Conservation (phyloP, 2,797 vertebrate species). For the Esox masquinongy region DNA sequence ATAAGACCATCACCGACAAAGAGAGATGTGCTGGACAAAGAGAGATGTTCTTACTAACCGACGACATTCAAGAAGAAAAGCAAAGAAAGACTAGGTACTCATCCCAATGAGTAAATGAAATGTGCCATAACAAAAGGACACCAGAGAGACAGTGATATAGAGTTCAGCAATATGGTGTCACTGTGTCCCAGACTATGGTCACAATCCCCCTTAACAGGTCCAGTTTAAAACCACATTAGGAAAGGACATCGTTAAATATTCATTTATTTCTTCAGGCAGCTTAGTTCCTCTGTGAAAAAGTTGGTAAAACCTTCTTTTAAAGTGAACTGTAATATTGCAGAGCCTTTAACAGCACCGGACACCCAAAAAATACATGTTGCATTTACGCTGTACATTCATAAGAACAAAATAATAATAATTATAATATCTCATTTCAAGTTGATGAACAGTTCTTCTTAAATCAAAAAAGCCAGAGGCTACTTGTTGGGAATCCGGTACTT, state of each 20-base stretch:
- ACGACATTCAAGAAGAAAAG: conserved; percentile 6
- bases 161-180: background rate
- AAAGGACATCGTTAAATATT: conserved; percentile 25
- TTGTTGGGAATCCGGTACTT: conserved; percentile 9
- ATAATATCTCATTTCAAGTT: background rate
- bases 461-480: background rate
- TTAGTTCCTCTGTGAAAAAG: conserved; percentile 18
- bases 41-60: background rate
- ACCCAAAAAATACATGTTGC: conserved; percentile 10
- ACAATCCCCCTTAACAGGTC: background rate
- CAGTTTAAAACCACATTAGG: conserved; percentile 21
- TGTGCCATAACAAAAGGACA: conserved; percentile 5
- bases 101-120: background rate
- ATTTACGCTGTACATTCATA: conserved; percentile 15
- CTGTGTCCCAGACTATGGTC: background rate
- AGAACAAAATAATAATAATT: background rate
- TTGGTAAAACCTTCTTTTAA: conserved; percentile 3
- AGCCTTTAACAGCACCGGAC: conserved; percentile 10
- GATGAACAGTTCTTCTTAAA: background rate
- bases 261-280: conserved; percentile 36
- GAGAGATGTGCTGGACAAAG: background rate
- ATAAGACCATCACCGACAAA: background rate
- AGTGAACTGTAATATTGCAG: conserved; percentile 19
- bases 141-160: background rate
- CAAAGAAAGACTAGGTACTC: conserved; percentile 2